A percentile compares a stretch with the other conserved stretches of the same genome.
Conservation (phyloP, 2,113 vertebrate genomes). For the Pan paniscus region DNA sequence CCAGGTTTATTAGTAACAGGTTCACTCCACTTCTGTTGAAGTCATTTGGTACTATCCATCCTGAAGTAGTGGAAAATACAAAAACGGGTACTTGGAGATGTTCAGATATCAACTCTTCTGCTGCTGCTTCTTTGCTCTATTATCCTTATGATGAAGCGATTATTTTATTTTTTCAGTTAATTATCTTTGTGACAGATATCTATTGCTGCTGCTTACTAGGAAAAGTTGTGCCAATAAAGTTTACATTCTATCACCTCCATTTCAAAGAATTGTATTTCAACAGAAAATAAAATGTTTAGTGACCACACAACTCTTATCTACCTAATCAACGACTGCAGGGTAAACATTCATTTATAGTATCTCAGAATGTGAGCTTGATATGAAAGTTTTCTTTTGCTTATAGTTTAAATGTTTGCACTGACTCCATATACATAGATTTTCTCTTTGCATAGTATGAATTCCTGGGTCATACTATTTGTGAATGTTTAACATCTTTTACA, state of each 20-base stretch:
- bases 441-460: conserved; percentile 4
- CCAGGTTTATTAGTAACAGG: conserved; percentile 70
- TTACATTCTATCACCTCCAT: conserved; percentile 30
- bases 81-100: conserved; percentile 33
- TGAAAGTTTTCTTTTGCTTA: neutral
- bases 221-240: neutral
- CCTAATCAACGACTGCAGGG: neutral
- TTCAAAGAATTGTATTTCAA: conserved; percentile 50
- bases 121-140: conserved; percentile 5
- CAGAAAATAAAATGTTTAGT: conserved; percentile 17
- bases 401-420: neutral
- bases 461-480: neutral
- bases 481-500: neutral
- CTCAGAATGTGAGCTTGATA: neutral
- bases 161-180: conserved; percentile 16
- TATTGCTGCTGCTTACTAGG: conserved; percentile 37
- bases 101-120: conserved; percentile 20
- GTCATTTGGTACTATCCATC: conserved; percentile 35
- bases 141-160: neutral
- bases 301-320: neutral
- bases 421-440: neutral
- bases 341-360: conserved; percentile 10
- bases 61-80: conserved; percentile 26
- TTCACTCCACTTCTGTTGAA: conserved; percentile 50
- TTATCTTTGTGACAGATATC: neutral